Evolutionary conservation across 1,140 invertebrate species (phyloP), one percentile per base, ranked within the genome.

Genomic region (Stegodyphus dumicola): DNA sequence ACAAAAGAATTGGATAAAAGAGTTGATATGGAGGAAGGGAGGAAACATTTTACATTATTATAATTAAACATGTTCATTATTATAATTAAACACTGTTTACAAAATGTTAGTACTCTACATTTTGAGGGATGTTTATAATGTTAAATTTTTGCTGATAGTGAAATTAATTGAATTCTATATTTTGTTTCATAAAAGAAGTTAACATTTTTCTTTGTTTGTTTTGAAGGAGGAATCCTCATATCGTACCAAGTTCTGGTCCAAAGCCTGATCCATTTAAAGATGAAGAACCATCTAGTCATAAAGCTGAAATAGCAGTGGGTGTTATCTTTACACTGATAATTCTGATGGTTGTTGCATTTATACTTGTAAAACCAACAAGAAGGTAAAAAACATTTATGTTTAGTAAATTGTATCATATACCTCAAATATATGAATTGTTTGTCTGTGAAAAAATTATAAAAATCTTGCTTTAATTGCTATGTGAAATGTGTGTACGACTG

Each of bases 341-440:
- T 18, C 11, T 71, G 6, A n/a, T 52, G n/a, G 5, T 73, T 15
- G 13, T 85, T 18, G 66, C 11, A 7, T 85, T 77, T n/a, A 52
- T 85, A 51, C 9, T 85, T 0, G 18, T 60, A 10, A 85, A 85
- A n/a, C 53, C 83, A 7, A 66, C 77, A 53, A 85, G 83, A 17
- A 85, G 83, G 83, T 85, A 53, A 73, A 11, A 67, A 67, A 67
- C 9, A 67, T 15, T 67, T 33, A 3, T 33, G 33, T 33, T n/a
- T 33, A 33, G 33, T 33, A 33, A 33, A 33, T 33, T 33, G 33
- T 33, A 33, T 33, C 33, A 33, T 33, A 33, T 33, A 33, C 3
- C 1, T 1, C 33, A 33, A 33, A 33, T 33, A 33, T 33, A 33
- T 33, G 33, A 33, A 3, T 3, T 33, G 33, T 33, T 1, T 33